Base-by-base conservation (phyloP, 2,888 invertebrate species). In the Penaeus monodon region DNA sequence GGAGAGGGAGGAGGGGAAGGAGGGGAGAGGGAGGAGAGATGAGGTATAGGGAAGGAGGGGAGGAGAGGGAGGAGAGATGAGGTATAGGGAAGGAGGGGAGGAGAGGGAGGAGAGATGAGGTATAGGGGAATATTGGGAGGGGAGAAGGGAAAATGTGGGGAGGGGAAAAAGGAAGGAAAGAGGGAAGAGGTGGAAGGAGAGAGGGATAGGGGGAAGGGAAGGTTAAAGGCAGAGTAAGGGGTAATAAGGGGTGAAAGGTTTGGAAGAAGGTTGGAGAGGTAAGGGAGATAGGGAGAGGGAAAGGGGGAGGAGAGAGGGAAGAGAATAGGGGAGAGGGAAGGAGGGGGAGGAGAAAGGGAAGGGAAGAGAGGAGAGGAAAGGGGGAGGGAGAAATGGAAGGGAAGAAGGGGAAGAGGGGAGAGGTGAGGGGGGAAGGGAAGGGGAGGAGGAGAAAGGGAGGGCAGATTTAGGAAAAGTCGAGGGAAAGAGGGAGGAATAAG, bases 231-330 rank as follows among this genome's bases (percentile, higher is more conserved):
- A 22, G 68, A 3, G 17, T 24, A 24, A 1, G 20, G 17, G 68
- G n/a, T 2, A 7, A 38, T 0, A 7, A 0, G 7, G 38, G 38
- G 7, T 2, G 7, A 7, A 8, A 0, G 8, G 7, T 2, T 0
- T 6, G 7, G 2, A 7, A 6, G 8, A 7, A 38, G 7, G 7
- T 2, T 4, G 2, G 8, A 7, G 38, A 38, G 7, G 38, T 0
- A 7, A 0, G 7, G 38, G 8, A 8, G 38, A 6, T 4, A 7
- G 7, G 7, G 38, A 7, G 7, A 6, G 38, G 7, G 8, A 7
- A 8, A 38, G 38, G 8, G 7, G 7, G 7, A 7, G 7, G 38
- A 6, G 38, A 6, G 7, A 7, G 38, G 7, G 6, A 6, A 7
- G 7, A 4, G 38, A 8, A 6, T 0, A 4, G 38, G 2, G 7